phyloP scores from a whole-genome alignment of 2,888 invertebrate genomes.

The Dolichopus griseipennis region DNA sequence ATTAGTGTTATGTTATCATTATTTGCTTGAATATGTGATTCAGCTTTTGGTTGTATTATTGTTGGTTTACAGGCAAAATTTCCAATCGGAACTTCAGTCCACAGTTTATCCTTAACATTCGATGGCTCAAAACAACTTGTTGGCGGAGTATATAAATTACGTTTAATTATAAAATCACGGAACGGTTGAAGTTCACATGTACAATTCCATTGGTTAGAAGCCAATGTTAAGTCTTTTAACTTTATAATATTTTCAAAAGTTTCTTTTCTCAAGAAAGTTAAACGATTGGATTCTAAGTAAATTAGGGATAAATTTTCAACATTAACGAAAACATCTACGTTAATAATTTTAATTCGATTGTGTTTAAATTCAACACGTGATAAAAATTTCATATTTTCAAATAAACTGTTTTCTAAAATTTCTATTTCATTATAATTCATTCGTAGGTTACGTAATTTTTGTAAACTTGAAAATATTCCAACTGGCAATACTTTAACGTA shows the following conservation, averaged over 20 bases:
- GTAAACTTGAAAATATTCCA: constrained; percentile 61
- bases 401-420: constrained; percentile 64
- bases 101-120: constrained; percentile 57
- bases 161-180: constrained; percentile 64
- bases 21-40: constrained; percentile 50
- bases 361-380: constrained; percentile 69
- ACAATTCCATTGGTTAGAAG: constrained; percentile 81
- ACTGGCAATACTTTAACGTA: constrained; percentile 55
- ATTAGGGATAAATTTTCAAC: constrained; percentile 60
- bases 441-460: constrained; percentile 60
- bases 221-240: constrained; percentile 63
- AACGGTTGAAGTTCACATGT: constrained; percentile 75
- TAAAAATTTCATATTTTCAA: constrained; percentile 61
- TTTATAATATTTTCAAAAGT: constrained; percentile 57
- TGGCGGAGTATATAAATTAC: constrained; percentile 64
- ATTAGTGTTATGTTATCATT: constrained; percentile 61
- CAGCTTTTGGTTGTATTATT: constrained; percentile 53
- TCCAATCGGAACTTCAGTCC: constrained; percentile 61
- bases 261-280: constrained; percentile 58
- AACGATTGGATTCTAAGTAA: constrained; percentile 62
- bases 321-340: constrained; percentile 61
- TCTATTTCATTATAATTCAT: constrained; percentile 68
- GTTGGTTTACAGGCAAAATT: constrained; percentile 77
- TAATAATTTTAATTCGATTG: constrained; percentile 62
- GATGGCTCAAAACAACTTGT: constrained; percentile 65